Conservation (phyloP, 2,113 vertebrate genomes). For the Piprites chloris region DNA sequence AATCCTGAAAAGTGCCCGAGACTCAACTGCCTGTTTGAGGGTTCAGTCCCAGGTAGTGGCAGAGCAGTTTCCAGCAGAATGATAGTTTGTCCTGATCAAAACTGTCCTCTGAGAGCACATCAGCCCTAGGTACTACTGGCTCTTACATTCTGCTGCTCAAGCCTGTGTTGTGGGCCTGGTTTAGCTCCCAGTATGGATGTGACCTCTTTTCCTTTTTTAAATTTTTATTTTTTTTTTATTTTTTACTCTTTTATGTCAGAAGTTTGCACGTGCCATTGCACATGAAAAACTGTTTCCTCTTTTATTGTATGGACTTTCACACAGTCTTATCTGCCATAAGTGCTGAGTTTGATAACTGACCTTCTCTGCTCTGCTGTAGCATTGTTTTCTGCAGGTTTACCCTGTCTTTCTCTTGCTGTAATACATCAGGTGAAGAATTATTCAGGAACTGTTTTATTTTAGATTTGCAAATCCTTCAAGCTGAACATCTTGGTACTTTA, state of each 20-base stretch:
- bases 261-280: neutral
- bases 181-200: neutral
- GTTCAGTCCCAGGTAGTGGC: neutral
- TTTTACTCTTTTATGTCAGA: accelerated
- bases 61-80: neutral
- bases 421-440: neutral
- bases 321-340: neutral
- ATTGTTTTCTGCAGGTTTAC: neutral
- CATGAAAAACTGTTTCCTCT: neutral
- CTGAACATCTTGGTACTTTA: neutral
- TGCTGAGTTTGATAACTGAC: neutral
- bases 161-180: neutral
- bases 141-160: neutral
- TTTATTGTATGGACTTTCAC: neutral
- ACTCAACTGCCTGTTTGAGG: neutral
- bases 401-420: neutral
- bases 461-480: neutral
- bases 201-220: neutral
- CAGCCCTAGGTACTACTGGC: neutral
- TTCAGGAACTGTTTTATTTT: neutral
- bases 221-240: no score
- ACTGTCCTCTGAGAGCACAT: neutral
- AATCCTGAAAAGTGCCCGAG: neutral
- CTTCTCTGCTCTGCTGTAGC: neutral
- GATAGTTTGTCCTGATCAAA: neutral